Base-by-base conservation (phyloP, 2,888 invertebrate species). In the Cephus sareptanus region DNA sequence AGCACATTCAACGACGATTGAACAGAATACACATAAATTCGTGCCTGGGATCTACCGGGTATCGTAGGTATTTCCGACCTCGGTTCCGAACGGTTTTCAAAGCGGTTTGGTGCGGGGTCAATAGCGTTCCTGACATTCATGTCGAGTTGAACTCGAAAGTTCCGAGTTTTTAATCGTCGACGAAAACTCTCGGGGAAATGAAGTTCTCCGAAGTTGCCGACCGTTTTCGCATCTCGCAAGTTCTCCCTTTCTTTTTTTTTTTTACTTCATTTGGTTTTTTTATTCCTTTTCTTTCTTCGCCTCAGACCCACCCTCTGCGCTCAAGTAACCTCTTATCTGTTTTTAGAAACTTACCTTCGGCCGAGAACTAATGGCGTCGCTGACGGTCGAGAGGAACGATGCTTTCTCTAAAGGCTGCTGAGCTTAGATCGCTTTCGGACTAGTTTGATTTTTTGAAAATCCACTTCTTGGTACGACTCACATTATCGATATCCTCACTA, bases 191-290 rank as follows among this genome's bases (percentile, higher is more conserved):
- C 74, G 37, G 37, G 80, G 80, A 80, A 80, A 80, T 77, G 73
- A 79, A 80, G 71, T 77, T 80, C 23, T 69, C 33, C 79, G 56
- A 77, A 56, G 40, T 71, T 75, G 35, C 13, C 75, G 73, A 75
- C 34, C 75, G 56, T 69, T 76, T 76, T 56, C 56, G 56, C 56
- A 56, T 56, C 56, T 56, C 56, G 9, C 56, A 15, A 56, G 23
- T 56, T 56, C 56, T 56, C 56, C 13, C 13, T 37, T 35, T 35
- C 35, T 35, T 35, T 56, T 81, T 81, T 81, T 81, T 80, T 77
- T 79, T 79, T 76, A 79, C 78, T 80, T 79, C 71, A 74, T 79
- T 79, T 76, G 76, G 77, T 80, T 78, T 79, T 79, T 79, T 79
- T 74, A 79, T 80, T 79, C 79, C 81, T 81, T 80, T 75, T 81